Evolutionary conservation across 2,888 invertebrate species (phyloP).

Genomic region (Chymomyza amoena): DNA sequence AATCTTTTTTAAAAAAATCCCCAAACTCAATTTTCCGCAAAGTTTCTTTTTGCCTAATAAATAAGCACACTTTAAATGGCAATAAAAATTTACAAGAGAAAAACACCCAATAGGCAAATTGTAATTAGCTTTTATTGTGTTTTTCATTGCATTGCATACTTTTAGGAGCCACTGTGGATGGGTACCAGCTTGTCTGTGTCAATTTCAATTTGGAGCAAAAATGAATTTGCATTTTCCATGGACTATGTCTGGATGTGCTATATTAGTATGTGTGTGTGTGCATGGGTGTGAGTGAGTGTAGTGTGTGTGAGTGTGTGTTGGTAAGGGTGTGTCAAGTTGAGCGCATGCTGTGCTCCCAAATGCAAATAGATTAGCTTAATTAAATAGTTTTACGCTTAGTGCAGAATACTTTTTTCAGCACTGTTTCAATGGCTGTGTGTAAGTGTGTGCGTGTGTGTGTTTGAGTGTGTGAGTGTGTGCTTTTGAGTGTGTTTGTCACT

Average conservation of each 20-base stretch:
- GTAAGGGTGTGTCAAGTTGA: not conserved
- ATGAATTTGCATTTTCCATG: conserved; percentile 11
- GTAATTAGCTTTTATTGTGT: not conserved
- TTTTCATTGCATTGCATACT: not conserved
- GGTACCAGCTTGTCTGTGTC: not conserved
- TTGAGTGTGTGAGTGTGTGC: too few relatives aligned
- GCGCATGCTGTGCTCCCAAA: conserved; percentile 23
- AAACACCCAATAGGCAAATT: not conserved
- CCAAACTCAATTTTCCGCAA: too few relatives aligned
- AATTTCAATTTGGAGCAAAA: conserved; percentile 5
- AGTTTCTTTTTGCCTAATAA: not conserved
- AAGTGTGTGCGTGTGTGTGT: not conserved
- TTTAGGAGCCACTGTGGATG: not conserved
- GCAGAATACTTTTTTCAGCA: conserved; percentile 22
- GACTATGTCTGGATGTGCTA: not conserved
- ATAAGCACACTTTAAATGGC: not conserved
- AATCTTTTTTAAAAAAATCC: too few relatives aligned
- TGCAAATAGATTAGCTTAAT: conserved; percentile 65
- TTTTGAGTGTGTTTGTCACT: conserved; percentile 3
- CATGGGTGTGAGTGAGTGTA: not conserved
- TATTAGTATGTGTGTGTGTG: not conserved
- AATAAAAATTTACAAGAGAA: not conserved
- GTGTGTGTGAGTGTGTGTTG: conserved; percentile 8
- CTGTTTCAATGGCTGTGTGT: not conserved
- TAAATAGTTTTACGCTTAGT: conserved; percentile 52